phyloP scores from a whole-genome alignment of 2,888 invertebrate species.

The Parapristionchus giblindavisi region DNA sequence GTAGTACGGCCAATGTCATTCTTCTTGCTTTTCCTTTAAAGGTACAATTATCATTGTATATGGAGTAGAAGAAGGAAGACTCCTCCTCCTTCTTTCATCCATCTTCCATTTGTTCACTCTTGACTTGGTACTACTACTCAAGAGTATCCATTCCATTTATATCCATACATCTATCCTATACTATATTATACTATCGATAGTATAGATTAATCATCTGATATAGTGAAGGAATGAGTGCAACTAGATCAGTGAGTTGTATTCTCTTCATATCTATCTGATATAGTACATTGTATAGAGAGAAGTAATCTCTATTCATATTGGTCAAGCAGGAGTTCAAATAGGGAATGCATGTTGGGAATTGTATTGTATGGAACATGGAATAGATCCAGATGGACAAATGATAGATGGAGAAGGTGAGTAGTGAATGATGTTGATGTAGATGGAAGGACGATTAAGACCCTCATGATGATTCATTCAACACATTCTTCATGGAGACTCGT shows the following conservation, averaged over 20 bases:
- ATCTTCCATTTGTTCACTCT: too few species aligned
- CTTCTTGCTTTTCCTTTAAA: too few species aligned
- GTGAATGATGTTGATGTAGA: too few species aligned
- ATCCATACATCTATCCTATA: too few species aligned
- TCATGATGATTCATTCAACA: not conserved
- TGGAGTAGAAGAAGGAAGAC: too few species aligned
- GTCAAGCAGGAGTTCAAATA: slow-evolving; percentile 59
- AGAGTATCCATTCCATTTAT: too few species aligned
- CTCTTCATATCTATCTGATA: slow-evolving; percentile 35
- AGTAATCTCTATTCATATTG: slow-evolving; percentile 57
- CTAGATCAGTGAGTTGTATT: slow-evolving; percentile 1
- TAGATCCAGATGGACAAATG: slow-evolving; percentile 5
- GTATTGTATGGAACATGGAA: slow-evolving; percentile 37
- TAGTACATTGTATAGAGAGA: slow-evolving; percentile 47
- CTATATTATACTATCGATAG: too few species aligned
- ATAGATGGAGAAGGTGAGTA: slow-evolving; percentile 1
- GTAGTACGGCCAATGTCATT: too few species aligned
- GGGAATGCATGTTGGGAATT: slow-evolving; percentile 54
- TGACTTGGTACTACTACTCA: too few species aligned
- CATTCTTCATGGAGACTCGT: not conserved
- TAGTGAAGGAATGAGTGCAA: not conserved
- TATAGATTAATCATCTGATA: too few species aligned
- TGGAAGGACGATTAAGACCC: not conserved
- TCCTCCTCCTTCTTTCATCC: too few species aligned
- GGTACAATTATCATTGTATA: too few species aligned